Percentiles rank a stretch among this genome's conserved stretches.
phyloP scores from a whole-genome alignment of 2,888 invertebrate species.

The Synergus gifuensis region DNA sequence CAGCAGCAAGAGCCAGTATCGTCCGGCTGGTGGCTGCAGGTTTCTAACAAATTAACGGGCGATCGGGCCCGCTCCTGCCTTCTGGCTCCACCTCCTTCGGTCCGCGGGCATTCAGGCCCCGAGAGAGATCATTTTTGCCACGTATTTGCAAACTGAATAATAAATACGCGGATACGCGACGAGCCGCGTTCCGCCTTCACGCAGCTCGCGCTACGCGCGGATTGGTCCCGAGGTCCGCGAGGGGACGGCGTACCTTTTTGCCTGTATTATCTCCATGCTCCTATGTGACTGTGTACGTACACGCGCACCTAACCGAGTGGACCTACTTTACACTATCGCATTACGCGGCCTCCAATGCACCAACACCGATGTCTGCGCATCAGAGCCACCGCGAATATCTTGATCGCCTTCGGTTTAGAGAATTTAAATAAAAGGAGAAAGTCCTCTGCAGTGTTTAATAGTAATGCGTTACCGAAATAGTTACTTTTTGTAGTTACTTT shows the following conservation, averaged over 20 bases:
- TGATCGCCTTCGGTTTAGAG: constrained; percentile 23
- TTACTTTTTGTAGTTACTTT: too few species aligned
- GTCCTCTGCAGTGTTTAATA: too few species aligned
- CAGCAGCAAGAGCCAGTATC: constrained; percentile 33
- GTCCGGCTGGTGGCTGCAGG: constrained; percentile 64
- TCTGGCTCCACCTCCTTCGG: constrained; percentile 71
- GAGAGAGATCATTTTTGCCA: constrained; percentile 76
- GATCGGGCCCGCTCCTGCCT: constrained; percentile 63
- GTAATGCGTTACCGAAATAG: too few species aligned
- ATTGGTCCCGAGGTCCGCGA: constrained; percentile 74
- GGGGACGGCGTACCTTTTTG: constrained; percentile 75
- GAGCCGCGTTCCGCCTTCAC: constrained; percentile 77
- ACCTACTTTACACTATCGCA: constrained; percentile 38
- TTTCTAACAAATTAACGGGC: constrained; percentile 74
- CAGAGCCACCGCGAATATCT: constrained; percentile 42
- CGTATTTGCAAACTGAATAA: constrained; percentile 78
- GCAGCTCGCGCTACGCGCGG: constrained; percentile 75
- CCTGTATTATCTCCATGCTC: constrained; percentile 53
- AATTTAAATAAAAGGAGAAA: too few species aligned
- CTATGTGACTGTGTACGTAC: constrained; percentile 33
- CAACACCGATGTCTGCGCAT: constrained; percentile 19
- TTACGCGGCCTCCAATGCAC: constrained; percentile 23
- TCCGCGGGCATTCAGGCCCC: constrained; percentile 53
- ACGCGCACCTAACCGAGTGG: constrained; percentile 45
- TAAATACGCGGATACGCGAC: constrained; percentile 76